These are phyloP conservation scores for Hycleus phaleratus DNA, from an alignment of 1,140 invertebrate species.

Conservation along the genomic window DNA sequence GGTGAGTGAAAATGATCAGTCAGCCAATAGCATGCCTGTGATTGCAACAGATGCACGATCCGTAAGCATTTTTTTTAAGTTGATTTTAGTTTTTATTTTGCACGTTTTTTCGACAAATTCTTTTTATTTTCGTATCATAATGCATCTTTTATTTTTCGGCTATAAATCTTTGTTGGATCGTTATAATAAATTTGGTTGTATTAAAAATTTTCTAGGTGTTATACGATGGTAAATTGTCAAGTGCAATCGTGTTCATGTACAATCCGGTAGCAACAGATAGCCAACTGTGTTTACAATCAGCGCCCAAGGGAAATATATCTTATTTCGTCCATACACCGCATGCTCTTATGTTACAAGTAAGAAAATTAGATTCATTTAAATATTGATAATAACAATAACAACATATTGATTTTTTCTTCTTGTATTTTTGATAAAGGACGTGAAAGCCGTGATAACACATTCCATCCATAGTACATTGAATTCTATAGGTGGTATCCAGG, in stretches of 20 bases:
- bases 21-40: slow-evolving; percentile 33
- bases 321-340: slow-evolving; percentile 99
- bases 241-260: slow-evolving; percentile 98
- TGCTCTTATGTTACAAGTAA: slow-evolving; percentile 95
- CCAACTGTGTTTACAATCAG: slow-evolving; percentile 95
- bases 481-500: slow-evolving; percentile 98
- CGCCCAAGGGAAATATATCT: slow-evolving; percentile 91
- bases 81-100: slow-evolving; percentile 34
- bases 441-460: slow-evolving; percentile 97
- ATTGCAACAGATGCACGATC: slow-evolving; percentile 40
- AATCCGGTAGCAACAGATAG: slow-evolving; percentile 98
- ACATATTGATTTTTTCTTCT: neutral
- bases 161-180: no score
- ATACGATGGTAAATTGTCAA: slow-evolving; percentile 96
- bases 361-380: slow-evolving; percentile 19
- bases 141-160: no score
- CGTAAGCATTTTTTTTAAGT: slow-evolving; percentile 50
- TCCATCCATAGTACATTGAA: slow-evolving; percentile 98
- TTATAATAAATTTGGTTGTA: no score
- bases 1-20: slow-evolving; percentile 65
- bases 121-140: no score
- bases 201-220: slow-evolving; percentile 61
- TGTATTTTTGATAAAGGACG: slow-evolving; percentile 65
- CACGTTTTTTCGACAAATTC: neutral
- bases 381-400: neutral